Percentiles rank a stretch among this genome's conserved stretches.
Conservation (phyloP, 64 coral and sea anemone species). For the Dendronephthya gigantea region DNA sequence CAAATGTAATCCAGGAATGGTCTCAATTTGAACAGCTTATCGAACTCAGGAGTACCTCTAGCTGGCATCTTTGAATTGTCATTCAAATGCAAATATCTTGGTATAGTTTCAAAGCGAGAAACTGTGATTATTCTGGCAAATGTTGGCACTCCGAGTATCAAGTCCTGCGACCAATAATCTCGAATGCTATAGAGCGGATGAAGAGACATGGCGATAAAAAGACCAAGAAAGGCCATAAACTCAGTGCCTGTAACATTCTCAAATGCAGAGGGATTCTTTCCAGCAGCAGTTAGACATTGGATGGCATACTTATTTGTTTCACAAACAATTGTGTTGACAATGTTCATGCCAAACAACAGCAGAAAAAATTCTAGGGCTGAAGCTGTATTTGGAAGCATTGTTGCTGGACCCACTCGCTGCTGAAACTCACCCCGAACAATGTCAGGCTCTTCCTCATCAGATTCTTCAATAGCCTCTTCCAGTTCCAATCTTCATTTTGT, state of each 20-base stretch:
- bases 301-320: constrained; percentile 30
- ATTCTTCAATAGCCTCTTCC: not conserved
- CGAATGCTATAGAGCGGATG: not conserved
- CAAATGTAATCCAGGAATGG: constrained; percentile 4
- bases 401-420: constrained; percentile 15
- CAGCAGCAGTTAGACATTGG: not conserved
- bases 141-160: constrained; percentile 30
- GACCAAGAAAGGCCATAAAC: constrained; percentile 20
- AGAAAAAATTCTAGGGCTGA: constrained; percentile 26
- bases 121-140: constrained; percentile 15
- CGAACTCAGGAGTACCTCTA: constrained; percentile 9
- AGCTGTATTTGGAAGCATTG: not conserved
- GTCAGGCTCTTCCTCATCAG: not conserved
- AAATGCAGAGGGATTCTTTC: constrained; percentile 8
- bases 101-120: constrained; percentile 15
- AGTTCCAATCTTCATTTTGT: not conserved
- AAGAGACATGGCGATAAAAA: constrained; percentile 28
- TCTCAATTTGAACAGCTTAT: constrained; percentile 30
- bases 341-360: too few species aligned
- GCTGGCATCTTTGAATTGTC: constrained; percentile 31
- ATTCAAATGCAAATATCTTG: constrained; percentile 24
- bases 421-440: not conserved
- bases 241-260: constrained; percentile 16
- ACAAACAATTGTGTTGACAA: not conserved
- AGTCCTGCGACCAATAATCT: constrained; percentile 45